A percentile compares a stretch with the other conserved stretches of the same genome.
phyloP scores from a whole-genome alignment of 2,797 vertebrate species.

The Anguilla marmorata region DNA sequence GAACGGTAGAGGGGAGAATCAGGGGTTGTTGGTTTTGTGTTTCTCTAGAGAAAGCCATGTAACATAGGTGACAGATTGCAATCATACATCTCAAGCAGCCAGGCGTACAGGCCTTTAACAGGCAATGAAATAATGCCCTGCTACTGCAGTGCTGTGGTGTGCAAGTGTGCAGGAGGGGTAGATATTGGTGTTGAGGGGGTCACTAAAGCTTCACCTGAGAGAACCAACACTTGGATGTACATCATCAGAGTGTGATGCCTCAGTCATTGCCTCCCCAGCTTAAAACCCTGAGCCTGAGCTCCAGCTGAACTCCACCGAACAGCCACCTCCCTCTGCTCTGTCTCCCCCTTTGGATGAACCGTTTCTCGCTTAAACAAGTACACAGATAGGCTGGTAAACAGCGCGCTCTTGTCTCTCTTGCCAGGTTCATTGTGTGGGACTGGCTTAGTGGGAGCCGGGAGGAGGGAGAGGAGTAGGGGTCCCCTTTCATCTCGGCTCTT shows the following conservation, averaged over 20 bases:
- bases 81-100: background rate
- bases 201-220: background rate
- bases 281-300: background rate
- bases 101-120: background rate
- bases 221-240: background rate
- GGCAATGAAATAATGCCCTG: background rate
- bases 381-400: conserved; percentile 57
- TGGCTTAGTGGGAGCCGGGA: conserved; percentile 59
- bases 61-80: too few species aligned
- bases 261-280: background rate
- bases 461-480: conserved; percentile 49
- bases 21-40: background rate
- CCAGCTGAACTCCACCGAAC: background rate
- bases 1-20: background rate
- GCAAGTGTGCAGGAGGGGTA: background rate
- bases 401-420: conserved; percentile 57
- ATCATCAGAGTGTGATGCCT: background rate
- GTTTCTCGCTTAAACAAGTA: conserved; percentile 66
- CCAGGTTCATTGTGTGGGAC: conserved; percentile 57
- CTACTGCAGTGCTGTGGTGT: background rate
- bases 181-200: background rate
- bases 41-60: background rate
- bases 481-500: conserved; percentile 65
- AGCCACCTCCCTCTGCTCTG: background rate
- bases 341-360: conserved; percentile 46